Base-by-base conservation (phyloP, 1,140 invertebrate genomes). In the Bombus breviceps region DNA sequence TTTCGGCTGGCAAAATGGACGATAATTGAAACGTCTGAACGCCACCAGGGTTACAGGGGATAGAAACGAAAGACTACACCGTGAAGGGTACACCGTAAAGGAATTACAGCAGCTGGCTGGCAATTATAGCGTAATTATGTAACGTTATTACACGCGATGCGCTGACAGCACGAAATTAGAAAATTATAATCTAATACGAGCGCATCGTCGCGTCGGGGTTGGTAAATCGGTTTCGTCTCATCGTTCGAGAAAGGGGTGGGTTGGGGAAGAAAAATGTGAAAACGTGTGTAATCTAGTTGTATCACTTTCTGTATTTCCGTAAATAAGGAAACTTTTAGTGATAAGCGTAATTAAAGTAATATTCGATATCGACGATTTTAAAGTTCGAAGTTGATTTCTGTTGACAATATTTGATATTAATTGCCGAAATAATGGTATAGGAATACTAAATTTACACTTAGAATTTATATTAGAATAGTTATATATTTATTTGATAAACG, bases 11-110 rank as follows among this genome's bases (percentile, higher is more conserved):
- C 74, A 81, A 91, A 91, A 91, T 86, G 83, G 83, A 80, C 75
- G 89, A 88, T 92, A 92, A 92, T 93, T 92, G 92, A 92, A 92
- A 92, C 86, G 91, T 92, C 92, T 92, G 89, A 83, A 83, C 68
- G 85, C 82, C 77, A 39, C 41, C 37, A 71, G 85, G 83, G 53
- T n/a, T 62, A 62, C 81, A 53, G 34, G 68, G 41, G 68, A 15
- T 62, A 37, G 81, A 71, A 86, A 75, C 77, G 81, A 62, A 79
- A 81, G 81, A 85, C 88, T 89, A 92, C 89, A 72, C 84, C 73
- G 87, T 82, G 82, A 92, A 89, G 80, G 81, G 74, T 68, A 73
- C 73, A 84, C 88, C 88, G 86, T 91, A 88, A 91, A 89, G 91
- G 89, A 89, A 85, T 89, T 86, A 87, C 71, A 82, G 71, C 83